phyloP scores from a whole-genome alignment of 37 sponge, comb jelly and placozoan species.

The Diacarnus erythraeanus region DNA sequence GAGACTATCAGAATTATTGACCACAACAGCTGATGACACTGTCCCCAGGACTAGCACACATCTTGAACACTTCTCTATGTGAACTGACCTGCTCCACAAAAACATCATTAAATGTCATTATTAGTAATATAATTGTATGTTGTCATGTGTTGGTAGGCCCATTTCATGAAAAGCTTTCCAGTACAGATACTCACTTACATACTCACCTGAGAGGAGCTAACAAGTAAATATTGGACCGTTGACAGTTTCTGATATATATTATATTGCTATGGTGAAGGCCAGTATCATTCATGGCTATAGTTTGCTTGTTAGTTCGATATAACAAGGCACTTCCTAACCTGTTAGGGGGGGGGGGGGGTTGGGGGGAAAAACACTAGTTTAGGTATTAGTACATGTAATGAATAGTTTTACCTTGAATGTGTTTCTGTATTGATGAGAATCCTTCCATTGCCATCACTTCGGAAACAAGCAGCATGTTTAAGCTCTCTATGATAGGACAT shows the following conservation, averaged over 20 bases:
- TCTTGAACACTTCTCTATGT: conserved; percentile 75
- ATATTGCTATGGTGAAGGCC: conserved; percentile 12
- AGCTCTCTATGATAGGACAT: conserved; percentile 6
- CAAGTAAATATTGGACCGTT: conserved; percentile 58
- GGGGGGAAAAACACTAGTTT: too few relatives aligned
- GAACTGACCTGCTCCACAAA: conserved; percentile 7
- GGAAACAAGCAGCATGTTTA: conserved; percentile 53
- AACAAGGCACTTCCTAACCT: conserved; percentile 33
- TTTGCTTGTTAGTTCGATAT: conserved; percentile 35
- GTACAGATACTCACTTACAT: conserved; percentile 20
- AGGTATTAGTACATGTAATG: too few relatives aligned
- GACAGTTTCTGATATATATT: conserved; percentile 70
- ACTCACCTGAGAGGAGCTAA: conserved; percentile 68
- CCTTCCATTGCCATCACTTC: conserved; percentile 45
- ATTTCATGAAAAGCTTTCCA: too few relatives aligned
- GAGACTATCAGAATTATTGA: conserved; percentile 63
- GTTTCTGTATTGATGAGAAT: conserved; percentile 42
- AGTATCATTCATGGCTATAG: conserved; percentile 41
- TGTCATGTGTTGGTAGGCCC: too few relatives aligned
- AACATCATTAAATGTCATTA: too few relatives aligned
- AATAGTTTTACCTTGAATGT: too few relatives aligned
- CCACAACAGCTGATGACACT: conserved; percentile 48
- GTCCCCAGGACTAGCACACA: conserved; percentile 77
- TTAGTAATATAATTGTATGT: not conserved
- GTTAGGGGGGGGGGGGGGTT: too few relatives aligned